Percentiles rank a stretch among this genome's conserved stretches.
phyloP scores from a whole-genome alignment of 2,797 vertebrate species.

The Sebastes dallii region DNA sequence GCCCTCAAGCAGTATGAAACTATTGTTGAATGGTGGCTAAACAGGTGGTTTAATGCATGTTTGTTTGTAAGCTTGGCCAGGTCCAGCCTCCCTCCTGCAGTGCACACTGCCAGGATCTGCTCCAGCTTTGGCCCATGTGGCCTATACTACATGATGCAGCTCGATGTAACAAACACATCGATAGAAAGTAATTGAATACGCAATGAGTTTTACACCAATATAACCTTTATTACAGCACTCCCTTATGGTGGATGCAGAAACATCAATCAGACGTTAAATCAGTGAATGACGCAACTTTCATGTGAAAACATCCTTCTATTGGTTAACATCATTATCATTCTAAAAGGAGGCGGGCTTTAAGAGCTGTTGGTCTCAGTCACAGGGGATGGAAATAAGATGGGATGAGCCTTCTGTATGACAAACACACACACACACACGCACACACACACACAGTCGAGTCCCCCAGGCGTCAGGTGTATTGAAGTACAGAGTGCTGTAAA shows the following conservation, averaged over 20 bases:
- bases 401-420: not conserved
- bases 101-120: not conserved
- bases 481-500: slow-evolving; percentile 67
- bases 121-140: not conserved
- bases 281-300: not conserved
- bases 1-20: not conserved
- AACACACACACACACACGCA: not conserved
- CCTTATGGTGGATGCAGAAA: not conserved
- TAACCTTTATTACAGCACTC: not conserved
- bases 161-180: not conserved
- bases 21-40: not conserved
- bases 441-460: slow-evolving; percentile 14
- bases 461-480: slow-evolving; percentile 58
- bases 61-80: not conserved
- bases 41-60: not conserved
- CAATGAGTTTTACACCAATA: not conserved
- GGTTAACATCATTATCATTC: not conserved
- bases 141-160: not conserved
- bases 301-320: not conserved
- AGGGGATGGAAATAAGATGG: slow-evolving; percentile 8
- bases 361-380: not conserved
- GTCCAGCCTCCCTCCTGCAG: not conserved
- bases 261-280: not conserved
- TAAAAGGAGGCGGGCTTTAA: not conserved
- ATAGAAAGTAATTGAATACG: not conserved